Evolutionary conservation across 1,140 invertebrate genomes (phyloP).

Genomic region (Acyrthosiphon pisum): DNA sequence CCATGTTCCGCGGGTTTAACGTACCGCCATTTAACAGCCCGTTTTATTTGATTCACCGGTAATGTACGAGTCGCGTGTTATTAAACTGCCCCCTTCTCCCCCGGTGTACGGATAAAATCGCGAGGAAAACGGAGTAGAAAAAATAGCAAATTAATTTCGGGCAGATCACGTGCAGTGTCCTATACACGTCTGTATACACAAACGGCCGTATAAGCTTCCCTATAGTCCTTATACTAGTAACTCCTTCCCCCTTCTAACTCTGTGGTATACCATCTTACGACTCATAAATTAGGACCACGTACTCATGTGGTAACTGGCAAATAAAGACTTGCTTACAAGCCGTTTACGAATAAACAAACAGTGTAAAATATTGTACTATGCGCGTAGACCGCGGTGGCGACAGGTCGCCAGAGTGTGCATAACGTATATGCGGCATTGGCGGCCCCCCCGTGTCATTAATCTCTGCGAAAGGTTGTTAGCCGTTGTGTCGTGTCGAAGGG

Average conservation of each 20-base stretch:
- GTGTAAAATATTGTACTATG: neutral
- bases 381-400: neutral
- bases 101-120: neutral
- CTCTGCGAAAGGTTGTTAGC: slow-evolving; percentile 39
- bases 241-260: neutral
- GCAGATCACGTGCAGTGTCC: neutral
- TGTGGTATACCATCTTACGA: too few relatives aligned
- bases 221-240: too few relatives aligned
- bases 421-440: neutral
- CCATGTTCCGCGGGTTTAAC: neutral
- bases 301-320: neutral
- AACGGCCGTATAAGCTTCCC: neutral
- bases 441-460: neutral
- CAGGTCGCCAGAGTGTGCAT: neutral
- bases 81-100: neutral
- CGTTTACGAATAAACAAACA: slow-evolving; percentile 10
- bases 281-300: neutral
- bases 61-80: neutral
- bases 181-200: neutral
- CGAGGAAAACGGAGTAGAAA: neutral
- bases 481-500: slow-evolving; percentile 30
- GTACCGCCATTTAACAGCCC: neutral
- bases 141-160: neutral
- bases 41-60: neutral
- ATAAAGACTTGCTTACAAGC: neutral